These are phyloP conservation scores for Napeogenes sylphis DNA, from an alignment of 2,888 invertebrate genomes.

Conservation along the genomic window DNA sequence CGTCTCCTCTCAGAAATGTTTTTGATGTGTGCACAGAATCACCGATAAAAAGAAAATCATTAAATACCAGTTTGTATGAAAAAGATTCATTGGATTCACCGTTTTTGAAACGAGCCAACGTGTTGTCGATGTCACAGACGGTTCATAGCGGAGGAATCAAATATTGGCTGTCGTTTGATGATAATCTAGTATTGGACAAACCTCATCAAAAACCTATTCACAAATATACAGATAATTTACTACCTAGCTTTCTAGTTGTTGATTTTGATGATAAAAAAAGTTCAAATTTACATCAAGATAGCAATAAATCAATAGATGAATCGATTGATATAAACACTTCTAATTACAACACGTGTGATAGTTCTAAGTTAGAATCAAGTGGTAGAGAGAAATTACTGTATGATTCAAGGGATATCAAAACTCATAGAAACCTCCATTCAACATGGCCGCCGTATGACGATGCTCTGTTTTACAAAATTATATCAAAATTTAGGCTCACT, in stretches of 20 bases:
- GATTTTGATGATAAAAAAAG: constrained; percentile 31
- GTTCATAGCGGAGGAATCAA: constrained; percentile 63
- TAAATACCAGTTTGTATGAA: not conserved
- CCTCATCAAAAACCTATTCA: constrained; percentile 26
- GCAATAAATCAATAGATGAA: not conserved
- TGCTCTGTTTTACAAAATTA: constrained; percentile 59
- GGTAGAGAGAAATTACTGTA: constrained; percentile 42
- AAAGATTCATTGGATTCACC: constrained; percentile 52
- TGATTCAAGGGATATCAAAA: constrained; percentile 37
- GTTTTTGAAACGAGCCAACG: constrained; percentile 51
- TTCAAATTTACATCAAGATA: not conserved
- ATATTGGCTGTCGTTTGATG: constrained; percentile 70
- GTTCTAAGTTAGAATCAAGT: constrained; percentile 20
- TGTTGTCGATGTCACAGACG: constrained; percentile 65
- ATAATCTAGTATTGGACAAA: constrained; percentile 37
- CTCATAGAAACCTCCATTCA: constrained; percentile 38
- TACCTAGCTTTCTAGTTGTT: constrained; percentile 56
- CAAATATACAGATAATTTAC: constrained; percentile 41
- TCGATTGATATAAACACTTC: constrained; percentile 30
- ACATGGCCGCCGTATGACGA: constrained; percentile 71
- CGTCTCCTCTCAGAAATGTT: constrained; percentile 45
- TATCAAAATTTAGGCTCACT: constrained; percentile 65
- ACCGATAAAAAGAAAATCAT: constrained; percentile 42
- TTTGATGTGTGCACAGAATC: constrained; percentile 55
- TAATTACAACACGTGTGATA: constrained; percentile 40